Percentiles rank a stretch among this genome's conserved stretches.
Evolutionary conservation across 1,140 invertebrate genomes (phyloP).

Genomic region (Papilio machaon): DNA sequence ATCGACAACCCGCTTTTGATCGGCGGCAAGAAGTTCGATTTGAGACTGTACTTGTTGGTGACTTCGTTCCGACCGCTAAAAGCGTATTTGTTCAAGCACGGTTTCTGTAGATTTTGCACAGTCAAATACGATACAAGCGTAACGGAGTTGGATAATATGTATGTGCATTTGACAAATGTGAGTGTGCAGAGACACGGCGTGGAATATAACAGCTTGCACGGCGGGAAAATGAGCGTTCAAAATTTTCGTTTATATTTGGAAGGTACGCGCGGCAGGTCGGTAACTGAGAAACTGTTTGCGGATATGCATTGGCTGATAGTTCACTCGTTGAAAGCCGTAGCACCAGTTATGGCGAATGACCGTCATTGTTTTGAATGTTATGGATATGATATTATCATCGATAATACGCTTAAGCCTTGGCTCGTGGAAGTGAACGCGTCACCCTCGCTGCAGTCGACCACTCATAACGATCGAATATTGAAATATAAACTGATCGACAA

Average conservation of each 20-base stretch:
- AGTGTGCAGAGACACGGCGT: constrained; percentile 92
- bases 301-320: constrained; percentile 95
- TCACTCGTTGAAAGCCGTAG: constrained; percentile 91
- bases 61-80: constrained; percentile 91
- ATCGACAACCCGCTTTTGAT: constrained; percentile 93
- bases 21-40: constrained; percentile 94
- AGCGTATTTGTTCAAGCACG: constrained; percentile 92
- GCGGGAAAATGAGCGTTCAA: constrained; percentile 96
- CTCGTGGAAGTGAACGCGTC: constrained; percentile 97
- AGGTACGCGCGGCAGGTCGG: constrained; percentile 92
- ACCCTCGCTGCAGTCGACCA: constrained; percentile 96
- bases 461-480: constrained; percentile 96
- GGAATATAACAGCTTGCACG: constrained; percentile 97
- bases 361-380: constrained; percentile 94
- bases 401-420: constrained; percentile 93
- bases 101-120: constrained; percentile 90
- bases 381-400: constrained; percentile 95
- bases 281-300: constrained; percentile 91
- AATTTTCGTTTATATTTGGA: constrained; percentile 95
- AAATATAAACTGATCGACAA: constrained; percentile 98
- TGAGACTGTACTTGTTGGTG: constrained; percentile 92
- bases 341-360: constrained; percentile 90
- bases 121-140: constrained; percentile 91
- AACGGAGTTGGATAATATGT: constrained; percentile 91
- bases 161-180: constrained; percentile 95